Evolutionary conservation across 2,888 invertebrate genomes (phyloP).

Genomic region (Deilephila porcellus): DNA sequence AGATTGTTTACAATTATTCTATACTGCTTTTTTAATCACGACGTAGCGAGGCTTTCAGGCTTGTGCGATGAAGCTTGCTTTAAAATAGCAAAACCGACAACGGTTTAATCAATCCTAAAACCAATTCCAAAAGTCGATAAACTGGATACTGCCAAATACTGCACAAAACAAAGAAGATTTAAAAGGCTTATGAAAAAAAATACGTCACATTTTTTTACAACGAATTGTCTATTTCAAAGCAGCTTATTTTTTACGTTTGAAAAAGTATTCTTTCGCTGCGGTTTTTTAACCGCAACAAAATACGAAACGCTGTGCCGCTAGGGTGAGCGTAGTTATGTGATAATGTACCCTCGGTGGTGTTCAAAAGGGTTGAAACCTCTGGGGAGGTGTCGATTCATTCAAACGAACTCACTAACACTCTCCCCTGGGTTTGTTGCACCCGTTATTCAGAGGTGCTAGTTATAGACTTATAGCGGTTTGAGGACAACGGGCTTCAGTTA

Average conservation of each 20-base stretch:
- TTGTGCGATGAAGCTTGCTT: not conserved
- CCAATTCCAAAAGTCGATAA: not conserved
- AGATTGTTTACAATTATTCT: too few species aligned
- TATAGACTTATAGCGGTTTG: conserved; percentile 37
- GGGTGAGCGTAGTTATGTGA: conserved; percentile 44
- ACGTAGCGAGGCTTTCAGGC: too few species aligned
- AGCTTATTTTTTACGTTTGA: not conserved
- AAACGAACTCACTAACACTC: conserved; percentile 77
- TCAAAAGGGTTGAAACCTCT: conserved; percentile 72
- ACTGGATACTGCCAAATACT: not conserved
- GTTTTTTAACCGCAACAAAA: conserved; percentile 19
- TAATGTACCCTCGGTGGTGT: conserved; percentile 58
- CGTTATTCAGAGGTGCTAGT: conserved; percentile 52
- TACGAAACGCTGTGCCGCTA: not conserved
- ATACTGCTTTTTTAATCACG: too few species aligned
- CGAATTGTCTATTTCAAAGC: conserved; percentile 5
- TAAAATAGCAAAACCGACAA: not conserved
- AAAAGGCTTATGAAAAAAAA: not conserved
- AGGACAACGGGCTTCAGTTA: not conserved
- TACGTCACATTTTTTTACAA: not conserved
- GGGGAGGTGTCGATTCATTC: conserved; percentile 80
- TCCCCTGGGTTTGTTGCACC: conserved; percentile 74
- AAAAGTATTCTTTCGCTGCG: conserved; percentile 1
- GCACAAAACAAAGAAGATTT: not conserved
- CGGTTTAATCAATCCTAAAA: not conserved